Evolutionary conservation across 2,797 vertebrate species (phyloP).

Genomic region (Gymnopithys bicolor): DNA sequence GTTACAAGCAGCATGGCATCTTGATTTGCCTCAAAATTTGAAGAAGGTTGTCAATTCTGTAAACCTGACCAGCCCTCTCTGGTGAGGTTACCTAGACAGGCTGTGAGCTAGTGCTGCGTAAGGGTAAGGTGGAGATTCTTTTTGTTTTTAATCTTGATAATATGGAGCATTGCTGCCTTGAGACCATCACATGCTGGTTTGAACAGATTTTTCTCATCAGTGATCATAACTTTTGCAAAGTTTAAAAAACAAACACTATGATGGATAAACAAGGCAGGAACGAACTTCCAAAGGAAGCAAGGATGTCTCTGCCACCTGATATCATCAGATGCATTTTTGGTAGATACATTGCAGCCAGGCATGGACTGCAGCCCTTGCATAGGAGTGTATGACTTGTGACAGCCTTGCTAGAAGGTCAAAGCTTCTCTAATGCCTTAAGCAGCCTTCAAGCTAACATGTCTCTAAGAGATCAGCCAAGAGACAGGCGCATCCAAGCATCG

Average conservation of each 20-base stretch:
- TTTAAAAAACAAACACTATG: neutral
- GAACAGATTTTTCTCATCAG: slow-evolving; percentile 13
- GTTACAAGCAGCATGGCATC: neutral
- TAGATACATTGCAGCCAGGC: neutral
- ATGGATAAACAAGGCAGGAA: neutral
- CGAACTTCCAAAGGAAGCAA: neutral
- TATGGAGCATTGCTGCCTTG: neutral
- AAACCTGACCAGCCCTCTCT: neutral
- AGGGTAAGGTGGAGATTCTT: neutral
- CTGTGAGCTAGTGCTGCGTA: neutral
- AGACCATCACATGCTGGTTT: neutral
- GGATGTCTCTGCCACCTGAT: neutral
- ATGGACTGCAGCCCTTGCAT: fast-evolving
- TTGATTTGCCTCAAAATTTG: neutral
- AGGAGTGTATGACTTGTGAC: neutral
- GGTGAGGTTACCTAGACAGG: neutral
- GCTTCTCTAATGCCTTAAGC: neutral
- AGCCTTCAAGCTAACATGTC: neutral
- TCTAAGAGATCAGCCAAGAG: neutral
- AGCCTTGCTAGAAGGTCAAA: neutral
- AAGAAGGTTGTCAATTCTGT: neutral
- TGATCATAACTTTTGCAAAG: neutral
- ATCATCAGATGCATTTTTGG: neutral
- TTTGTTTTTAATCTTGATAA: neutral
- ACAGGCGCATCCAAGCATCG: neutral